Evolutionary conservation across 2,113 vertebrate species (phyloP).

Genomic region (Tiliqua scincoides): DNA sequence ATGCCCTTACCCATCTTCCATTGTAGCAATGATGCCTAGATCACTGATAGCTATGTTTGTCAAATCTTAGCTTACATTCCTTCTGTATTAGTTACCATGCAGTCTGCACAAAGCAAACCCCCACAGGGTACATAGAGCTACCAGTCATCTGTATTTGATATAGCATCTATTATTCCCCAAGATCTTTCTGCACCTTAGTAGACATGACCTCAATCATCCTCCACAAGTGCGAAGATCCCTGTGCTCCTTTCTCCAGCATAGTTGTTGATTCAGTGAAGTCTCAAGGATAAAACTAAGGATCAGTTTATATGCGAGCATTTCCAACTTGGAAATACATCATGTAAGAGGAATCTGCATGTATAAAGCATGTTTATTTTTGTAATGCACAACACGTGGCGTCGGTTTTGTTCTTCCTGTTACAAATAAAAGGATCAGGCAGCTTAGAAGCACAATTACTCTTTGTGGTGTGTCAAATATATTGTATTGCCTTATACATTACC

Average conservation of each 20-base stretch:
- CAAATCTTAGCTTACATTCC: neutral
- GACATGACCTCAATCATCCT: neutral
- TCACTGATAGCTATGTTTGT: neutral
- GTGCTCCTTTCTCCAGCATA: neutral
- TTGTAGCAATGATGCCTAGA: constrained; percentile 15
- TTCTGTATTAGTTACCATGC: neutral
- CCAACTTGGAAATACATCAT: neutral
- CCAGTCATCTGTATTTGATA: neutral
- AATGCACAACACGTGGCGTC: neutral
- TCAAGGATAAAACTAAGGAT: neutral
- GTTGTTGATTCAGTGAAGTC: neutral
- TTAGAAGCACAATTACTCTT: neutral
- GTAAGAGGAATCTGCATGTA: neutral
- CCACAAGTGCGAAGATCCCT: neutral
- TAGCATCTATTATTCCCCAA: neutral
- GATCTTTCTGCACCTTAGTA: neutral
- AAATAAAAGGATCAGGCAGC: neutral
- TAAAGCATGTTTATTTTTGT: neutral
- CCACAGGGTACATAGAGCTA: neutral
- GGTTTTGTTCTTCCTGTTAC: too few species aligned
- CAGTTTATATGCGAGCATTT: neutral
- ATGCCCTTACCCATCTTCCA: neutral
- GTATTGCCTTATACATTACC: neutral
- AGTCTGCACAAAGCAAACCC: neutral
- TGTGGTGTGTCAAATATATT: neutral